These are phyloP conservation scores for Druon quercuslanigerum DNA, from an alignment of 1,140 invertebrate species.

Conservation along the genomic window DNA sequence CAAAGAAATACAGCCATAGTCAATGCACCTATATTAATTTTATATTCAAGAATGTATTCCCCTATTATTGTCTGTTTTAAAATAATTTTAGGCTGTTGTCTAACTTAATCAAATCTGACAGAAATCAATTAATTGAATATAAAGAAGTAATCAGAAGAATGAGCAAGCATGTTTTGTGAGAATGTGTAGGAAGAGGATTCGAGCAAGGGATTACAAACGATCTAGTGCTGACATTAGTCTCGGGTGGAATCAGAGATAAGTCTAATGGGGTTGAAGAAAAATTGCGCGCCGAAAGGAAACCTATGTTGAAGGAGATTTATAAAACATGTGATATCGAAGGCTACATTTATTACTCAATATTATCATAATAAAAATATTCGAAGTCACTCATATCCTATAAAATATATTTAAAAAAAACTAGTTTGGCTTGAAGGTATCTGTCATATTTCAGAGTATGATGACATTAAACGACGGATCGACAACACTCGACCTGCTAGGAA, in stretches of 20 bases:
- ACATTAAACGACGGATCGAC: slow-evolving; percentile 45
- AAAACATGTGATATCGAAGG: no score
- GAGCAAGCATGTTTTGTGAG: slow-evolving; percentile 7
- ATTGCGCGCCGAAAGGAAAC: not conserved
- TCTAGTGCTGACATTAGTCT: slow-evolving; percentile 67
- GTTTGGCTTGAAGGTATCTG: not conserved
- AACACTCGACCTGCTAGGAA: slow-evolving; percentile 49
- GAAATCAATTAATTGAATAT: not conserved
- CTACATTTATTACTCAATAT: no score
- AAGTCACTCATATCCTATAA: no score
- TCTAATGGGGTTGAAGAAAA: slow-evolving; percentile 52
- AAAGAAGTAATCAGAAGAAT: slow-evolving; percentile 13
- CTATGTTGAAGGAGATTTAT: not conserved
- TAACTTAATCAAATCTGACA: not conserved
- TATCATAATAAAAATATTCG: no score
- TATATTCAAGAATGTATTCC: no score
- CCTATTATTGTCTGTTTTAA: no score
- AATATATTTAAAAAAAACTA: not conserved
- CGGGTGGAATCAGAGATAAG: slow-evolving; percentile 71
- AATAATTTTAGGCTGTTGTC: no score
- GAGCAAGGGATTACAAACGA: slow-evolving; percentile 64
- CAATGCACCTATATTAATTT: no score
- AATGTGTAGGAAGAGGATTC: slow-evolving; percentile 40
- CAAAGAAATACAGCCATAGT: no score
- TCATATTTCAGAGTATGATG: not conserved